Evolutionary conservation across 1,140 invertebrate genomes (phyloP).

Genomic region (Yoshiicerus persimilis): DNA sequence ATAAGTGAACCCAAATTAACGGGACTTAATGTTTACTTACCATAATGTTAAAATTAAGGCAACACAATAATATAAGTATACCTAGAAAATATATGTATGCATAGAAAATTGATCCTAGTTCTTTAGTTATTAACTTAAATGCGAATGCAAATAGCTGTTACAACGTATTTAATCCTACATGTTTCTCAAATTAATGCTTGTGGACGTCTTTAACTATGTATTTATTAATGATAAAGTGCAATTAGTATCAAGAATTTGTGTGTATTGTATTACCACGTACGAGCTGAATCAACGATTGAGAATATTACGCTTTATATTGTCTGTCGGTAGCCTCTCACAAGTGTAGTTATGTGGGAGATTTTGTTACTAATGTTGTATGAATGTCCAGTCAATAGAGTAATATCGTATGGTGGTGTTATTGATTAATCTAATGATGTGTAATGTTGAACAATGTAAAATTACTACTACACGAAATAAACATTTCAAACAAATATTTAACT

Average conservation of each 20-base stretch:
- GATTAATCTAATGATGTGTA: background rate
- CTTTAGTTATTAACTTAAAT: too few species aligned
- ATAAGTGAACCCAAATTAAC: background rate
- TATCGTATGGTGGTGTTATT: background rate
- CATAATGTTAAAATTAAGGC: too few species aligned
- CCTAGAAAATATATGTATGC: too few species aligned
- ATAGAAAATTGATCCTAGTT: too few species aligned
- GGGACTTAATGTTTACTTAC: background rate
- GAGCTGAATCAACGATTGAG: background rate
- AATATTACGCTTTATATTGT: background rate
- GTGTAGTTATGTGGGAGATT: background rate
- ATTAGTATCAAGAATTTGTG: background rate
- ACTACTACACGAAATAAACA: background rate
- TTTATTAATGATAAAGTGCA: background rate
- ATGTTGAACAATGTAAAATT: background rate
- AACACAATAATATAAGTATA: too few species aligned
- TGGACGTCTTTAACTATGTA: background rate
- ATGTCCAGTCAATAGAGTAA: background rate
- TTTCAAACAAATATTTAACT: background rate
- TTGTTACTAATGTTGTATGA: conserved; percentile 20
- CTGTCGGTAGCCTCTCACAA: background rate
- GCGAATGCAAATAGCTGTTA: too few species aligned
- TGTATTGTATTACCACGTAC: background rate
- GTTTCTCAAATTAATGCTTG: background rate
- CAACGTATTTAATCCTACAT: too few species aligned